Evolutionary conservation across 2,113 vertebrate species (phyloP).

Genomic region (Eurystomus gularis): DNA sequence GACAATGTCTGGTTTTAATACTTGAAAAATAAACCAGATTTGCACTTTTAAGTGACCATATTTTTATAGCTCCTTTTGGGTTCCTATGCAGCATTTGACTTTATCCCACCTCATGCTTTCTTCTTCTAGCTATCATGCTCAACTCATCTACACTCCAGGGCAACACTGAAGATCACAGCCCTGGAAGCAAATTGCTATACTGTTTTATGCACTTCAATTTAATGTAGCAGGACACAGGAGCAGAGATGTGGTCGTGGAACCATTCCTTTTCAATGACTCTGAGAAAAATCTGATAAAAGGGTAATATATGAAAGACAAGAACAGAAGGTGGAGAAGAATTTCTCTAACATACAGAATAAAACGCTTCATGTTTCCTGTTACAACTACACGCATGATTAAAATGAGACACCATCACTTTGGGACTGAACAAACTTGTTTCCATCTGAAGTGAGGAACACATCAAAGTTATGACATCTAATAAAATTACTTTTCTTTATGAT

Average conservation of each 20-base stretch:
- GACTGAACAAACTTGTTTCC: not conserved
- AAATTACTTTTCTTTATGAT: not conserved
- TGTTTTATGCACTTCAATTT: not conserved
- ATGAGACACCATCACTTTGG: not conserved
- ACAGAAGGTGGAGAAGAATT: not conserved
- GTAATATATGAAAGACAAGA: not conserved
- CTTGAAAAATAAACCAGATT: conserved; percentile 79
- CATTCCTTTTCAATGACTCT: not conserved
- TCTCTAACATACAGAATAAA: not conserved
- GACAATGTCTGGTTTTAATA: conserved; percentile 80
- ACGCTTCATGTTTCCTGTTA: not conserved
- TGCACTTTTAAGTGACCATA: conserved; percentile 75
- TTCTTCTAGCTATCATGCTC: conserved; percentile 7
- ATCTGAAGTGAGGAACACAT: not conserved
- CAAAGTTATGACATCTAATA: not conserved
- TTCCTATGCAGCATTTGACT: conserved; percentile 4
- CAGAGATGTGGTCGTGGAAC: not conserved
- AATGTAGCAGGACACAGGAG: not conserved
- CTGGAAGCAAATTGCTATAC: not conserved
- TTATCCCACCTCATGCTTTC: conserved; percentile 27
- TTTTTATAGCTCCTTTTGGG: conserved; percentile 70
- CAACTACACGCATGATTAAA: not conserved
- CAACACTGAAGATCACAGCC: not conserved
- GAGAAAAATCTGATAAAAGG: not conserved
- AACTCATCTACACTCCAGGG: not conserved